Evolutionary conservation across 2,888 invertebrate species (phyloP), one percentile per base, ranked within the genome.

Genomic region (Gymnosoma rotundatum): DNA sequence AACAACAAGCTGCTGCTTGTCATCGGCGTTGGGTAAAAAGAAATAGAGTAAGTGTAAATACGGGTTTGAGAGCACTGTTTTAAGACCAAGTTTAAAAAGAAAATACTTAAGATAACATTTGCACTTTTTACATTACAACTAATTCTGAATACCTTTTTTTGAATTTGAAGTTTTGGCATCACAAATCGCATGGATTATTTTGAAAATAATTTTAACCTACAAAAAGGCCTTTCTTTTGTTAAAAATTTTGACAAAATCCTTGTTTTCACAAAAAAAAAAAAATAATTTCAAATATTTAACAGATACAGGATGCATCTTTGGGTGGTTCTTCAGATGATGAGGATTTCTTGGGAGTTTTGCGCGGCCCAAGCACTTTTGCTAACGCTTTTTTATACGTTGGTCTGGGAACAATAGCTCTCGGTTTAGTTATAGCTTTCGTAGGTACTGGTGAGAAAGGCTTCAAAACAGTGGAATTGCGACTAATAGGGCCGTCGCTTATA

Each of bases 361-460:
- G 93, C 73, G 95, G 95, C 88, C 95, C 96, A 87, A 96, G 96
- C 93, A 96, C 96, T 69, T 96, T 96, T 86, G 97, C 97, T 87
- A 95, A 95, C 91, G 95, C 96, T 86, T 94, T 97, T 86, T 94
- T 97, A 76, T 97, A 97, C 93, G 96, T 97, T 69, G 97, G 97
- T 75, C 94, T 97, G 87, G 96, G 95, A 87, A 96, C 95, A 32
- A 95, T 97, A 83, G 96, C 97, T 32, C 93, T 97, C 88, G 97
- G 97, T 78, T 94, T 97, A 89, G 96, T 97, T 88, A 96, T 97
- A 89, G 96, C 96, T 91, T 97, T 97, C 93, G 97, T 97, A 87
- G 97, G 97, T 88, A 96, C 97, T 87, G 97, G 97, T 89, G 97
- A 97, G 93, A 97, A 97, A 93, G 95, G 95, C 93, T 97, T 96